Base-by-base conservation (phyloP, 2,888 invertebrate genomes). In the Gisinianus flammeolus region DNA sequence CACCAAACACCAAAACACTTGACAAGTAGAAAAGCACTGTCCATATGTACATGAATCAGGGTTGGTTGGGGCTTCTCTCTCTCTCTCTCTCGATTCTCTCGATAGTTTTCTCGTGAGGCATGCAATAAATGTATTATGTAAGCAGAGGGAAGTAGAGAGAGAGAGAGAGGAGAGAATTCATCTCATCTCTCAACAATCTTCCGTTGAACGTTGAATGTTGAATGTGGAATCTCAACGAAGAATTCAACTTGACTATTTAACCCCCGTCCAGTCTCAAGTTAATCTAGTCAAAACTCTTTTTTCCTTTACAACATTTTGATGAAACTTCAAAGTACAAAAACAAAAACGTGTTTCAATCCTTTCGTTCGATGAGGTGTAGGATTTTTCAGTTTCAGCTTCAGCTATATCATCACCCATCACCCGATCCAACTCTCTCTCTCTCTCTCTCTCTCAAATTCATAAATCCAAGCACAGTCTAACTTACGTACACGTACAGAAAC, bases 291-390 rank as follows among this genome's bases (percentile, higher is more conserved):
- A 6, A n/a, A n/a, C n/a, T 44, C 44, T 44, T 44, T 44, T 44
- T 44, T 58, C 16, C 19, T 44, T 44, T 44, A 44, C n/a, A n/a
- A n/a, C n/a, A n/a, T n/a, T n/a, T n/a, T n/a, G n/a, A n/a, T n/a
- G n/a, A 44, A 44, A 44, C 44, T 58, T 58, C 58, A n/a, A 24
- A 56, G 10, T 44, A 44, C 44, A 44, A 44, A n/a, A n/a, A n/a
- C n/a, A 6, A 54, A 54, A 62, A 62, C 62, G 62, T 62, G 62
- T 62, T 62, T 62, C 24, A n/a, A n/a, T 62, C 16, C 62, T 12
- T n/a, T 6, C 6, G 8, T 44, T 44, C 54, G 4, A 54, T 54
- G 54, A 54, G 54, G n/a, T 54, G 16, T n/a, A n/a, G n/a, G n/a
- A n/a, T n/a, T 35, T 12, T 35, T 19, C 44, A 44, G 5, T 1